Evolutionary conservation across 2,797 vertebrate genomes (phyloP).

Genomic region (Odontamblyopus lacepedii): DNA sequence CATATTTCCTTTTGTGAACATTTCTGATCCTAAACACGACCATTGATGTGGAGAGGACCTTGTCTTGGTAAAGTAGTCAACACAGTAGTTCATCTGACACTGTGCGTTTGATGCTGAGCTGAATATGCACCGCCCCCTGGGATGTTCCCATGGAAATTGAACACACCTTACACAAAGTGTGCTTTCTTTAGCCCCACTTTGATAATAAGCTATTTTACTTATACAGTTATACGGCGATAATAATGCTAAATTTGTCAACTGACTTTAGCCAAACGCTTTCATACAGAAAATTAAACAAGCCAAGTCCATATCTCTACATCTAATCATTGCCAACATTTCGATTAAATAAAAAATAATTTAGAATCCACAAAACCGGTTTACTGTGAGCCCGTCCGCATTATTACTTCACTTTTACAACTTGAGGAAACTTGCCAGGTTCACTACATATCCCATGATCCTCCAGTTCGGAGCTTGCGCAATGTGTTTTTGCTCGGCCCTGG

Average conservation of each 20-base stretch:
- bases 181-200: slow-evolving; percentile 1
- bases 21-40: slow-evolving; percentile 70
- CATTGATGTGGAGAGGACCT: slow-evolving; percentile 54
- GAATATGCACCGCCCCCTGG: slow-evolving; percentile 49
- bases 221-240: background rate
- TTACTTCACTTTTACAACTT: background rate
- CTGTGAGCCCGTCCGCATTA: background rate
- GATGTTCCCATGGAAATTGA: slow-evolving; percentile 38
- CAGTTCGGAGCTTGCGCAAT: slow-evolving; percentile 68
- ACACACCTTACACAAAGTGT: slow-evolving; percentile 25
- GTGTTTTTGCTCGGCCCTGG: slow-evolving; percentile 60
- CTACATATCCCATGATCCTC: slow-evolving; percentile 68
- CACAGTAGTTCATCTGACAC: slow-evolving; percentile 20
- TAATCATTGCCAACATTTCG: background rate
- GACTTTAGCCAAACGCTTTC: no score
- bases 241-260: no score
- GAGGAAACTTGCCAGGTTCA: background rate
- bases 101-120: slow-evolving; percentile 22
- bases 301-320: background rate
- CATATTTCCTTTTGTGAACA: slow-evolving; percentile 68
- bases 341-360: background rate
- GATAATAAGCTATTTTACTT: background rate
- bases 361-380: background rate
- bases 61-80: slow-evolving; percentile 16
- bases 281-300: background rate